These are phyloP conservation scores for Meandrusa payeni DNA, from an alignment of 2,888 invertebrate genomes.

Conservation along the genomic window DNA sequence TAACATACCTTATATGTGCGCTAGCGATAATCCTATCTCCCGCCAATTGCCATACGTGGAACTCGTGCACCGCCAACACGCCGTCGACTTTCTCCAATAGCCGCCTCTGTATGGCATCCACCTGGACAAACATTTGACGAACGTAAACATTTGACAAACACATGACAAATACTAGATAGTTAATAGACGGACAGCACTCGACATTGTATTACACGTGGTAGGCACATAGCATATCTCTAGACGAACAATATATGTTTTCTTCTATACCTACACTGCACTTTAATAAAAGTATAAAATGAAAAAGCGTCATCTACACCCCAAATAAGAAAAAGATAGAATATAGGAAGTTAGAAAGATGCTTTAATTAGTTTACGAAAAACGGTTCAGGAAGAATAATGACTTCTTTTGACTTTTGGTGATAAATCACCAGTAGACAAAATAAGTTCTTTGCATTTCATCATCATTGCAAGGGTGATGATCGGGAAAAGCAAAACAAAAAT, in stretches of 20 bases:
- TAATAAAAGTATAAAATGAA: no score
- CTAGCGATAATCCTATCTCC: slow-evolving; percentile 98
- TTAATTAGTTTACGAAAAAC: no score
- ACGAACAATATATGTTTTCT: slow-evolving; percentile 1
- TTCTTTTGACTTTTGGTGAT: no score
- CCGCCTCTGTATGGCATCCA: slow-evolving; percentile 94
- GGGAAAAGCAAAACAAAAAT: no score
- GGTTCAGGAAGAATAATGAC: no score
- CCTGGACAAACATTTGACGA: slow-evolving; percentile 65
- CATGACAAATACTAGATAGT: slow-evolving; percentile 5
- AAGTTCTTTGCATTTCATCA: no score
- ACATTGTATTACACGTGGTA: slow-evolving; percentile 16
- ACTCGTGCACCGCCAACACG: slow-evolving; percentile 97
- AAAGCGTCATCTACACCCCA: no score
- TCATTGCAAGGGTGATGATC: no score
- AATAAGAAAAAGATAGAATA: no score
- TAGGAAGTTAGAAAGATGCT: no score
- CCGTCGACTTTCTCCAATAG: slow-evolving; percentile 95
- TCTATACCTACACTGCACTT: slow-evolving; percentile 1
- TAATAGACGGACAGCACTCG: slow-evolving; percentile 2
- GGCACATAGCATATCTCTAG: background rate
- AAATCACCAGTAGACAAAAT: no score
- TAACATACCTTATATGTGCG: slow-evolving; percentile 91
- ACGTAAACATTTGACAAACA: slow-evolving; percentile 3
- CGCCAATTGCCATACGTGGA: slow-evolving; percentile 99